Percentiles rank a stretch among this genome's conserved stretches.
Evolutionary conservation across 2,888 invertebrate species (phyloP).

Genomic region (Pherbina coryleti): DNA sequence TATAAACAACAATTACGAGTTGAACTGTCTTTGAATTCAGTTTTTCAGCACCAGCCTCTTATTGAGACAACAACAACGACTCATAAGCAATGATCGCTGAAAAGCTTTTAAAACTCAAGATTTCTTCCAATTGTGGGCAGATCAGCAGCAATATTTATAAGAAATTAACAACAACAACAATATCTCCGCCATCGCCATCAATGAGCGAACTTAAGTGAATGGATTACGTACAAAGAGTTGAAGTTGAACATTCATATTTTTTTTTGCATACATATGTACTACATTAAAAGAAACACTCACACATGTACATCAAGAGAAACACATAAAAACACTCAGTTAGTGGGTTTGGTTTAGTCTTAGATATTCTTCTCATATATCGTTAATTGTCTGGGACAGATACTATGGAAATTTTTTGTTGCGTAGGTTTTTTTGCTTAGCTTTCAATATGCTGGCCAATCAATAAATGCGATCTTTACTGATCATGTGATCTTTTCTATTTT

Average conservation of each 20-base stretch:
- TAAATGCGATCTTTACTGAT: background rate
- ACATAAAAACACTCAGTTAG: background rate
- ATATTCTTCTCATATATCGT: background rate
- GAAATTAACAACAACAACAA: background rate
- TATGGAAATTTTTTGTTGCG: background rate
- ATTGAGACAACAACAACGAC: background rate
- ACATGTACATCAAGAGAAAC: too few relatives aligned
- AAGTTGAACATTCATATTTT: background rate
- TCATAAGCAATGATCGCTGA: background rate
- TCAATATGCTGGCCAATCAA: constrained; percentile 7
- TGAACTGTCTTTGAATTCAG: background rate
- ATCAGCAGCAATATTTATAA: constrained; percentile 35
- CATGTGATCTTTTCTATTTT: background rate
- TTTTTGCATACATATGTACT: background rate
- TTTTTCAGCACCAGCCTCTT: background rate
- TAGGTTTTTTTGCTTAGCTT: background rate
- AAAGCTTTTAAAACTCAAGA: constrained; percentile 10
- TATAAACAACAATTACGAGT: constrained; percentile 6
- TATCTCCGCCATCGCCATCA: background rate
- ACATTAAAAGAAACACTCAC: background rate
- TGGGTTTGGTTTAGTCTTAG: constrained; percentile 12
- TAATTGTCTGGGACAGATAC: background rate
- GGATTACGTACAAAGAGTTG: background rate
- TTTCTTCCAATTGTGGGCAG: constrained; percentile 31
- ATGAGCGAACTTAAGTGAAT: constrained; percentile 6